Evolutionary conservation across 2,888 invertebrate species (phyloP).

Genomic region (Plebejus argus): DNA sequence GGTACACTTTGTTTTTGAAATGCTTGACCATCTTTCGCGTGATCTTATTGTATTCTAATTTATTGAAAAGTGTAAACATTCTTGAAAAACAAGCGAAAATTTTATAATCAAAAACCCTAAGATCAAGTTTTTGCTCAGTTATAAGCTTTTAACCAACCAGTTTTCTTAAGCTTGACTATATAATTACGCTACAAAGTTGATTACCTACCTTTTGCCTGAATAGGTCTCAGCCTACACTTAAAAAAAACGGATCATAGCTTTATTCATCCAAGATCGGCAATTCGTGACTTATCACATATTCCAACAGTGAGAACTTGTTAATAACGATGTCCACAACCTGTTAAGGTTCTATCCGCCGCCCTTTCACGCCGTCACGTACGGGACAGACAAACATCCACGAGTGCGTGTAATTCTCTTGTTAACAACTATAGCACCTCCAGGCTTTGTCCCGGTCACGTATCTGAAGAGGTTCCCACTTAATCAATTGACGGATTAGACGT

Average conservation of each 20-base stretch:
- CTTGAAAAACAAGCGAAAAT: background rate
- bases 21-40: too few species aligned
- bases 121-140: too few species aligned
- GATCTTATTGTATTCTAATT: too few species aligned
- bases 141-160: too few species aligned
- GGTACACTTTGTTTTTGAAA: too few species aligned
- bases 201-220: too few species aligned
- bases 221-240: too few species aligned
- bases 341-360: slow-evolving; percentile 60
- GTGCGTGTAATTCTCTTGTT: slow-evolving; percentile 58
- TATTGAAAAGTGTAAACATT: background rate
- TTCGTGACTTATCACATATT: slow-evolving; percentile 56
- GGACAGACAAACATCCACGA: slow-evolving; percentile 56
- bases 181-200: too few species aligned
- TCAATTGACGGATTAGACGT: slow-evolving; percentile 59
- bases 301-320: slow-evolving; percentile 65
- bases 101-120: too few species aligned
- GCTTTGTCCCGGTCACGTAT: slow-evolving; percentile 73
- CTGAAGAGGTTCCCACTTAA: slow-evolving; percentile 68
- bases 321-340: slow-evolving; percentile 77
- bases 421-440: slow-evolving; percentile 56
- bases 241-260: background rate
- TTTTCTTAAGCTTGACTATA: too few species aligned
- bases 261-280: slow-evolving; percentile 27
- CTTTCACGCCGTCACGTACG: slow-evolving; percentile 72